Evolutionary conservation across 2,113 vertebrate species (phyloP).

Genomic region (Pterocles gutturalis): DNA sequence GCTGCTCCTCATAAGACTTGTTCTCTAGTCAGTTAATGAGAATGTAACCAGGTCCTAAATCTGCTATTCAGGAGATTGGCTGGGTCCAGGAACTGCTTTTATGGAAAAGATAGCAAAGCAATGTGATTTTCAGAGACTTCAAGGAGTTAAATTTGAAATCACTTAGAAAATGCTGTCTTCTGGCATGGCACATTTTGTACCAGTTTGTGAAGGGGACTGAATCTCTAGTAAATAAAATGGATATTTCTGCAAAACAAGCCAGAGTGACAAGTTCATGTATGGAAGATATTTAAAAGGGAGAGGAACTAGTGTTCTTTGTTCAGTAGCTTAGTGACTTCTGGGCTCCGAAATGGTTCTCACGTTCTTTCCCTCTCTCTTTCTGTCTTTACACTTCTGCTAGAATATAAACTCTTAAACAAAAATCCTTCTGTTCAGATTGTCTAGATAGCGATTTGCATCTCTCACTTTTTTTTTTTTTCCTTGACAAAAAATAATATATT

Average conservation of each 20-base stretch:
- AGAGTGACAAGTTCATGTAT: neutral
- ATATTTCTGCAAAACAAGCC: neutral
- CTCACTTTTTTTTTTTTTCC: fast-evolving
- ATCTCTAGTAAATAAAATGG: neutral
- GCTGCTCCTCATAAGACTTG: no score
- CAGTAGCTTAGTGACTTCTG: neutral
- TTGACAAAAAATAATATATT: neutral
- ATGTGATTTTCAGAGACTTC: neutral
- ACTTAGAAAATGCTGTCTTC: neutral
- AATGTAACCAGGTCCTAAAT: neutral
- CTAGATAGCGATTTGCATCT: neutral
- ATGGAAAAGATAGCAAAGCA: neutral
- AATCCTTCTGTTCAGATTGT: neutral
- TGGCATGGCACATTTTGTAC: neutral
- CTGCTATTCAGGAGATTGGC: neutral
- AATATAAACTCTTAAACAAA: neutral
- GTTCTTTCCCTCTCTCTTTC: neutral
- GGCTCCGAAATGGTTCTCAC: neutral
- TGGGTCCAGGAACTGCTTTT: neutral
- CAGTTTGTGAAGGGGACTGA: neutral
- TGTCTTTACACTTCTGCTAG: neutral
- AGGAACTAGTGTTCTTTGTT: neutral
- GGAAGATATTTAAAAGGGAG: neutral
- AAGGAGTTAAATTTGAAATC: neutral
- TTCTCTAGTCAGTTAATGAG: neutral